phyloP scores from a whole-genome alignment of 2,888 invertebrate genomes.

The Drosophila diplacantha region DNA sequence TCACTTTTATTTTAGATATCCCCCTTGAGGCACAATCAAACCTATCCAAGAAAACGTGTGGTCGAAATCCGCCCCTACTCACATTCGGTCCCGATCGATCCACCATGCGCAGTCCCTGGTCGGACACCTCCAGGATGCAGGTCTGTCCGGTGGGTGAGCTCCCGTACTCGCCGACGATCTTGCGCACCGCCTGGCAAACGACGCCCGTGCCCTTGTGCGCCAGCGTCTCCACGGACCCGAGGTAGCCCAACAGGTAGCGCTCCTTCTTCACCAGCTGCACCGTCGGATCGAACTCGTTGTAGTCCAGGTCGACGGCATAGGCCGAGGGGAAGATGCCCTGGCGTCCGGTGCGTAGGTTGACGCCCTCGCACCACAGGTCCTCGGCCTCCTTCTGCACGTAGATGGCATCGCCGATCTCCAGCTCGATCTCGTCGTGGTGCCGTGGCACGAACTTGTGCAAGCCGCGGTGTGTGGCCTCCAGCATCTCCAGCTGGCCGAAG shows the following conservation, averaged over 20 bases:
- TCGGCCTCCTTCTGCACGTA: constrained; percentile 98
- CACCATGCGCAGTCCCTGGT: constrained; percentile 96
- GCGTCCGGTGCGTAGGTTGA: constrained; percentile 94
- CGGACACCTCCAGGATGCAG: constrained; percentile 95
- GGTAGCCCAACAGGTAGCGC: constrained; percentile 92
- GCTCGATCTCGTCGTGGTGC: constrained; percentile 95
- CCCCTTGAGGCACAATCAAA: too few relatives aligned
- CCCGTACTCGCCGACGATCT: constrained; percentile 86
- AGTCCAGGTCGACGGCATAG: constrained; percentile 97
- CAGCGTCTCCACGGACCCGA: constrained; percentile 97
- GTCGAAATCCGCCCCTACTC: constrained; percentile 39
- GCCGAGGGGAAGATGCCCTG: constrained; percentile 98
- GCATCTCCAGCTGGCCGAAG: constrained; percentile 88
- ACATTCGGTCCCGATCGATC: constrained; percentile 84
- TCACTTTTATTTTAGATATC: background rate
- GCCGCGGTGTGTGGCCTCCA: constrained; percentile 96
- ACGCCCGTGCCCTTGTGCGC: constrained; percentile 98
- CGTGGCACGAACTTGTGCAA: constrained; percentile 97
- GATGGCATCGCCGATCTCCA: constrained; percentile 98
- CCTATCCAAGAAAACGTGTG: too few relatives aligned
- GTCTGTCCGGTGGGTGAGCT: constrained; percentile 86
- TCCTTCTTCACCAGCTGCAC: constrained; percentile 91
- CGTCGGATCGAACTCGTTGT: constrained; percentile 95
- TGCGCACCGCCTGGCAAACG: constrained; percentile 92
- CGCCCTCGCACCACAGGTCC: constrained; percentile 98